Evolutionary conservation across 2,113 vertebrate genomes (phyloP).

Genomic region (Pollachius pollachius): DNA sequence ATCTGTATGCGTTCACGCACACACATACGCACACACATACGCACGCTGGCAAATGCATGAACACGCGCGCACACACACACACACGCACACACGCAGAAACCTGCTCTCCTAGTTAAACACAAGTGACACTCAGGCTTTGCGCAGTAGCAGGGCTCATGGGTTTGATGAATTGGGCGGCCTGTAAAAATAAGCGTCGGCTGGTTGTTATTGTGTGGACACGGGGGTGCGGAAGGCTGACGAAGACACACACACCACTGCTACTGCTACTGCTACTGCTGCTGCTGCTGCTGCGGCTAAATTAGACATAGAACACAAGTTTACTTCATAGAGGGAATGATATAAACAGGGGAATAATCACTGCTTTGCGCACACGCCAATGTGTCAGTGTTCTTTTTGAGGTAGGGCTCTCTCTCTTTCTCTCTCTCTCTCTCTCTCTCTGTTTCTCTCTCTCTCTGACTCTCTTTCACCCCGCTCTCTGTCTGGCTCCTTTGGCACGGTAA

Average conservation of each 20-base stretch:
- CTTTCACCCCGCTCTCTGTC: conserved; percentile 26
- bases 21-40: conserved; percentile 23
- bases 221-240: conserved; percentile 35
- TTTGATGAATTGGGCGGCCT: conserved; percentile 50
- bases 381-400: no score
- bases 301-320: no score
- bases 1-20: conserved; percentile 19
- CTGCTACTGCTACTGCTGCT: no score
- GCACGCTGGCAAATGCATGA: not conserved
- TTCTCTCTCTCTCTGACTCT: not conserved
- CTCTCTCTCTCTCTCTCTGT: no score
- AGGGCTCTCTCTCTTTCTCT: no score
- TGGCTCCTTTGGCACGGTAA: conserved; percentile 47
- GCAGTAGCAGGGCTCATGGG: conserved; percentile 51
- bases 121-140: conserved; percentile 33
- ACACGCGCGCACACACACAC: conserved; percentile 38
- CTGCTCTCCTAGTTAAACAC: conserved; percentile 28
- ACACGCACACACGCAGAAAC: conserved; percentile 4
- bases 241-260: no score
- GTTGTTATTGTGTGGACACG: conserved; percentile 62
- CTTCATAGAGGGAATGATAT: no score
- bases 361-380: no score
- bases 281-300: no score
- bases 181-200: conserved; percentile 58
- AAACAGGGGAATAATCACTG: no score